Base-by-base conservation (phyloP, 2,113 vertebrate genomes). In the Panthera leo region DNA sequence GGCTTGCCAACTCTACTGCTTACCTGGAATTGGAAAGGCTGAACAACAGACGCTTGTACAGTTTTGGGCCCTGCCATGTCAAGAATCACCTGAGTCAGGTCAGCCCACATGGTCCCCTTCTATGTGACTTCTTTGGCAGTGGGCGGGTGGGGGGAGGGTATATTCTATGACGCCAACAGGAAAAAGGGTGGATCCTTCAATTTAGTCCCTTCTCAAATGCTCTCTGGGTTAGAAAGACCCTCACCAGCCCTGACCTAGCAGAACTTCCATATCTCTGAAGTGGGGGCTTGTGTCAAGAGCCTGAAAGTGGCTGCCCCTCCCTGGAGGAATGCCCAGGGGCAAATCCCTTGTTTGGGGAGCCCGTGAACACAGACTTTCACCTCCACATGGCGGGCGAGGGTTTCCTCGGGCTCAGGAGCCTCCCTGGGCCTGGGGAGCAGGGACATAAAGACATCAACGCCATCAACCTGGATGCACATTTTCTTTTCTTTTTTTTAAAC, bases 401-500 rank as follows among this genome's bases (percentile, higher is more conserved):
- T 27, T 79, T 70, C 79, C 83, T 55, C 10, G 9, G 63, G 23
- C 34, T 79, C 70, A 36, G 42, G 86, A 48, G 31, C 25, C 15
- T 55, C 18, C 34, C 58, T 21, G 21, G 29, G 4, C 34, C 78
- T 76, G 7, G 70, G 97, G 55, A 94, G n/a, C 29, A 58, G 53
- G 42, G 51, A 42, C 42, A n/a, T 16, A 67, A 68, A 68, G 63
- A 89, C 21, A 27, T 67, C 93, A 55, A 15, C 31, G 58, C 16
- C 63, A 61, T 39, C 36, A 36, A 82, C 29, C 12, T 53, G 42
- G 23, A 53, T 58, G n/a, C 10, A 58, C 39, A 29, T 31, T 93
- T 85, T 91, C 80, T 31, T 93, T 85, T 91, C 88, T 31, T 93
- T 85, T 91, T 31, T 93, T 85, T 91, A 88, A 92, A 75, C 42